Conservation (phyloP, 23 tunicate genomes). For the Corella eumyota region DNA sequence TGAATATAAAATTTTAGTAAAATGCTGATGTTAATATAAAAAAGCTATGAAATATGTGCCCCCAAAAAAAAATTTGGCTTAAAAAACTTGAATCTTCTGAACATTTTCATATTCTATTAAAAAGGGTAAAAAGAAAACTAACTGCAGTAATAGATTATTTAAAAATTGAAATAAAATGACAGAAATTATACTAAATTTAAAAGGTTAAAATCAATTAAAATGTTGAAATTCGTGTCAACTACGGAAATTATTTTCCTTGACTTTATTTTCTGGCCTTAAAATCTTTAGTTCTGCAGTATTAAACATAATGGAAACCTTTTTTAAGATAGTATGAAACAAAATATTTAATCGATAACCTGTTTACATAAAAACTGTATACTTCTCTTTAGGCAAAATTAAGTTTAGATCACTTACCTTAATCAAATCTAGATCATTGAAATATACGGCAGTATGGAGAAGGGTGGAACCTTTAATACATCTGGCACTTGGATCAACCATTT, state of each 20-base stretch:
- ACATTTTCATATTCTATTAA: not conserved
- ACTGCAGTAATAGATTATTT: too few species aligned
- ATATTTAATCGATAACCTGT: too few species aligned
- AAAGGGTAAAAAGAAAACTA: too few species aligned
- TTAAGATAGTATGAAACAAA: too few species aligned
- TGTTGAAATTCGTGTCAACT: not conserved
- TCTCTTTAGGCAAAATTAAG: too few species aligned
- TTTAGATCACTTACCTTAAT: slow-evolving; percentile 28
- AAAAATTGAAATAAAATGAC: too few species aligned
- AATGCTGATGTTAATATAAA: not conserved
- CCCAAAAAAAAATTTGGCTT: not conserved
- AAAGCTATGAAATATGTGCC: not conserved
- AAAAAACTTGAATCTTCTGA: not conserved
- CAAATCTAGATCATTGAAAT: slow-evolving; percentile 40
- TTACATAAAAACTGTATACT: too few species aligned
- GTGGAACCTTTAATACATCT: slow-evolving; percentile 78
- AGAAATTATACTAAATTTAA: too few species aligned
- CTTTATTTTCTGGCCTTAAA: too few species aligned
- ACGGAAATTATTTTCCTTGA: too few species aligned
- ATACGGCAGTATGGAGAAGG: slow-evolving; percentile 75
- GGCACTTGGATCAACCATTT: slow-evolving; percentile 71
- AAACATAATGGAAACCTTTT: too few species aligned
- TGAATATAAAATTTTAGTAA: slow-evolving; percentile 10
- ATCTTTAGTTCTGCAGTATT: too few species aligned
- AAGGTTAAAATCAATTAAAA: not conserved